Percentiles rank a stretch among this genome's conserved stretches.
phyloP scores from a whole-genome alignment of 2,888 invertebrate species.

The Oxyscelio sp. region DNA sequence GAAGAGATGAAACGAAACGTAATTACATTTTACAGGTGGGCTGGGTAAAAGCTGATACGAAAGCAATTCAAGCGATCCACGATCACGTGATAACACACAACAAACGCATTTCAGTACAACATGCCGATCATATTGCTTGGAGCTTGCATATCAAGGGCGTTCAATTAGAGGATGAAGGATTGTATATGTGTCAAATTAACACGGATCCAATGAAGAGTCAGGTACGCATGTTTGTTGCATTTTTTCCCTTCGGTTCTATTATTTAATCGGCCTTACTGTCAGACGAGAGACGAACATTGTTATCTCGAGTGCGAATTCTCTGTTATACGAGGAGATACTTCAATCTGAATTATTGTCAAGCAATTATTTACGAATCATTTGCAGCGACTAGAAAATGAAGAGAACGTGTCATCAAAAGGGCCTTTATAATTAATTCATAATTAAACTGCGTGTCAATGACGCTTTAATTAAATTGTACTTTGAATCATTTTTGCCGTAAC shows the following conservation, averaged over 20 bases:
- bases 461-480: not conserved
- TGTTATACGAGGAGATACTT: slow-evolving; percentile 35
- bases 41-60: slow-evolving; percentile 97
- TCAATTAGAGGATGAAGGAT: slow-evolving; percentile 95
- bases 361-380: too few relatives aligned
- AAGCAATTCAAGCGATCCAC: slow-evolving; percentile 97
- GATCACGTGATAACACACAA: slow-evolving; percentile 97
- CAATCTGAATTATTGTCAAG: slow-evolving; percentile 46
- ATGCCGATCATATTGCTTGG: slow-evolving; percentile 96
- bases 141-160: slow-evolving; percentile 96
- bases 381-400: too few relatives aligned
- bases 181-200: slow-evolving; percentile 98
- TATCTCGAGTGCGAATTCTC: slow-evolving; percentile 33
- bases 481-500: not conserved
- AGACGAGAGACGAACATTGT: slow-evolving; percentile 44
- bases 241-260: slow-evolving; percentile 49
- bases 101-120: slow-evolving; percentile 95
- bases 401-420: too few relatives aligned
- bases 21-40: slow-evolving; percentile 92
- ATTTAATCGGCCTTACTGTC: slow-evolving; percentile 48
- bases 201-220: slow-evolving; percentile 98
- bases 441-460: not conserved
- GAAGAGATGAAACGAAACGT: slow-evolving; percentile 48
- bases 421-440: slow-evolving; percentile 22
- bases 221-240: slow-evolving; percentile 89